phyloP scores from a whole-genome alignment of 2,113 vertebrate genomes.

The Hippocampus abdominalis region DNA sequence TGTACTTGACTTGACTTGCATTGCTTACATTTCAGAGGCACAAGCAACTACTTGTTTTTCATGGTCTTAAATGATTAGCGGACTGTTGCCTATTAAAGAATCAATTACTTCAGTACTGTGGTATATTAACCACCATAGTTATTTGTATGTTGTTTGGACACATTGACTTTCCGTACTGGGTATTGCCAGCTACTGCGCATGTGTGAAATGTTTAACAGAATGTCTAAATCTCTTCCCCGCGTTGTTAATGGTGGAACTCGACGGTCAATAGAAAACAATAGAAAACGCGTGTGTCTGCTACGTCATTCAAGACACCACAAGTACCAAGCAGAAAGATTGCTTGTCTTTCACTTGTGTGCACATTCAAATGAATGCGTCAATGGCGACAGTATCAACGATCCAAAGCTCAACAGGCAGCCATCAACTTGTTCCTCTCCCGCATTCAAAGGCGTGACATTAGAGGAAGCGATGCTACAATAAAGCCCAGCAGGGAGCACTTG shows the following conservation, averaged over 20 bases:
- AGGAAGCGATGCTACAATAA: constrained; percentile 48
- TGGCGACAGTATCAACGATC: constrained; percentile 16
- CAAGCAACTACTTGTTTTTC: background rate
- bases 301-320: too few species aligned
- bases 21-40: background rate
- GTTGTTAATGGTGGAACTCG: too few species aligned
- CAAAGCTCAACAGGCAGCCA: constrained; percentile 37
- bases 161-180: too few species aligned
- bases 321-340: too few species aligned
- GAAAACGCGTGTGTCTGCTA: too few species aligned
- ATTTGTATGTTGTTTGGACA: too few species aligned
- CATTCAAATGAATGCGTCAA: constrained; percentile 2
- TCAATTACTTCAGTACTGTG: background rate
- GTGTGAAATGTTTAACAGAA: too few species aligned
- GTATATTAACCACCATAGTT: too few species aligned
- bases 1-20: too few species aligned
- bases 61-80: background rate
- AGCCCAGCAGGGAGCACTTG: constrained; percentile 24
- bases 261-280: too few species aligned
- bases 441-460: constrained; percentile 16
- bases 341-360: background rate
- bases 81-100: background rate
- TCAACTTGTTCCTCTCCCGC: constrained; percentile 35
- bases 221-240: too few species aligned
- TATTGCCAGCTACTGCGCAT: too few species aligned